phyloP scores from a whole-genome alignment of 2,888 invertebrate species.

The Netelia melanura region DNA sequence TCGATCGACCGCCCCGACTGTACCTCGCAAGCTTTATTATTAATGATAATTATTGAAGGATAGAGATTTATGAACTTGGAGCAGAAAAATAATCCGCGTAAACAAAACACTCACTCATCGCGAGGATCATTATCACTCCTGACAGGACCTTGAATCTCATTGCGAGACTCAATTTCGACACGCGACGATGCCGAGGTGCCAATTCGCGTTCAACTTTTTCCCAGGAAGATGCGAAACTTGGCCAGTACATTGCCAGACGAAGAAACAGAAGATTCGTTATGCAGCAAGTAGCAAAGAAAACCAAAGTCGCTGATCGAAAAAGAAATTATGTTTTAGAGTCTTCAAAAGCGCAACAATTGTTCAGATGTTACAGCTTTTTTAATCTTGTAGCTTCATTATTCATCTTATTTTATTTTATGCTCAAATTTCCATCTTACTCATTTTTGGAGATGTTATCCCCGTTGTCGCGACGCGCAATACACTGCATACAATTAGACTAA shows the following conservation, averaged over 20 bases:
- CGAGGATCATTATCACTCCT: conserved; percentile 84
- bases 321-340: not conserved
- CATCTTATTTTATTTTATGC: conserved; percentile 1
- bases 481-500: conserved; percentile 75
- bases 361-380: not conserved
- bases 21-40: too few relatives aligned
- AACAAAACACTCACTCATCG: conserved; percentile 82
- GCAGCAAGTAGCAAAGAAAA: conserved; percentile 87
- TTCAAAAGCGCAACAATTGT: too few relatives aligned
- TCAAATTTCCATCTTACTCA: conserved; percentile 75
- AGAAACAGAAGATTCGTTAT: conserved; percentile 86
- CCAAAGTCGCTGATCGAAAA: conserved; percentile 80
- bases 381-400: not conserved
- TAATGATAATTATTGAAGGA: not conserved
- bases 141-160: conserved; percentile 85
- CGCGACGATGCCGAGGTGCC: conserved; percentile 75
- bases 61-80: conserved; percentile 15
- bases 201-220: conserved; percentile 85
- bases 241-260: conserved; percentile 86
- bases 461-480: conserved; percentile 75
- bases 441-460: conserved; percentile 78
- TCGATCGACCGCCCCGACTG: too few relatives aligned
- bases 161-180: conserved; percentile 75
- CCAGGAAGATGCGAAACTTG: conserved; percentile 85
- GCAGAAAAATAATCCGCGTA: conserved; percentile 22